Conservation (phyloP, 2,797 vertebrate genomes). For the Gymnothorax reevesii region DNA sequence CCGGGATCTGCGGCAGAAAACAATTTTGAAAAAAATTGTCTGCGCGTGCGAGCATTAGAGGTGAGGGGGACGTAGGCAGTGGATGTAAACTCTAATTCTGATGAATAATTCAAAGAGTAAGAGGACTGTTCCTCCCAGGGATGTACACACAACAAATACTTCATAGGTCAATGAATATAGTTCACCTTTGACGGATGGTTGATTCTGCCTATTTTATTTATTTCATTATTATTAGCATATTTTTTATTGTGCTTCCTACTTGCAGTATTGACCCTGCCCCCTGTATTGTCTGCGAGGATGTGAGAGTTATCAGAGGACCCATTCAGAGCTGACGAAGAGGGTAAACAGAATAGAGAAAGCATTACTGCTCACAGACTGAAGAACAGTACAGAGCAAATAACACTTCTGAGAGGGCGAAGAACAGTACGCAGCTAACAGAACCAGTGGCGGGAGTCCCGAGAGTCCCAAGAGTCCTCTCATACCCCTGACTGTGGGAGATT, state of each 20-base stretch:
- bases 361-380: too few species aligned
- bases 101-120: neutral
- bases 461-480: too few species aligned
- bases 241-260: neutral
- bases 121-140: neutral
- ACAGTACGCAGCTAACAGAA: too few species aligned
- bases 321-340: too few species aligned
- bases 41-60: neutral
- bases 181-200: neutral
- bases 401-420: too few species aligned
- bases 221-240: neutral
- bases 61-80: neutral
- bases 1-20: neutral
- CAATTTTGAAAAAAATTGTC: neutral
- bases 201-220: neutral
- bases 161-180: neutral
- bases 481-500: too few species aligned
- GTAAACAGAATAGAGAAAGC: too few species aligned
- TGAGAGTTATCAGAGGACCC: too few species aligned
- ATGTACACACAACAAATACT: neutral
- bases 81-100: slow-evolving; percentile 3
- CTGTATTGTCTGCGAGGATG: too few species aligned
- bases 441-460: too few species aligned
- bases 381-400: too few species aligned
- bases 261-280: neutral